Percentiles rank a stretch among this genome's conserved stretches.
These are phyloP conservation scores for Phylloscopus trochiloides DNA, from an alignment of 2,113 vertebrate genomes.

Conservation along the genomic window DNA sequence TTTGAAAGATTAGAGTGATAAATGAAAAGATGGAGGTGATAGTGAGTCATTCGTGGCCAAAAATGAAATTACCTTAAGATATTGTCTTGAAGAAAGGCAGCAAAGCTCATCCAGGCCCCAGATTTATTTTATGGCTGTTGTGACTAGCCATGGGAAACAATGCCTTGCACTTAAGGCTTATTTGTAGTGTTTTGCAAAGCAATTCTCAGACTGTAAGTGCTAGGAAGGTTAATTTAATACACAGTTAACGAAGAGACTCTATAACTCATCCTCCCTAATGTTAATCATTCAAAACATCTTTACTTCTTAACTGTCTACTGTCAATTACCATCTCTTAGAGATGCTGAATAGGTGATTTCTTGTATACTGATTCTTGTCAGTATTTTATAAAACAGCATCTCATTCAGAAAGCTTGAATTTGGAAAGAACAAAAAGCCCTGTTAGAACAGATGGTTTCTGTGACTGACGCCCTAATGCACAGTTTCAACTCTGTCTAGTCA, in stretches of 20 bases:
- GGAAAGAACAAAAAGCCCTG: constrained; percentile 40
- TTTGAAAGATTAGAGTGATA: neutral
- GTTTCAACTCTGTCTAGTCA: constrained; percentile 55
- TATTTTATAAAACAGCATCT: constrained; percentile 53
- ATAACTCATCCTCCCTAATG: constrained; percentile 5
- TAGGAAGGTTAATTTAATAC: constrained; percentile 31
- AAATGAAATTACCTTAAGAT: neutral
- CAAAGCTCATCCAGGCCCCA: neutral
- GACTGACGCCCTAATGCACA: constrained; percentile 49
- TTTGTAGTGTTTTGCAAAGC: neutral
- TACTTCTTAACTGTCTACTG: constrained; percentile 40
- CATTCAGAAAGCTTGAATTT: constrained; percentile 42
- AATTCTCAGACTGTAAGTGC: neutral
- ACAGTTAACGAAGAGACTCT: neutral
- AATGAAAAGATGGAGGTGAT: neutral
- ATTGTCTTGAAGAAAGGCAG: neutral
- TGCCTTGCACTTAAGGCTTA: neutral
- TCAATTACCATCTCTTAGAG: constrained; percentile 27
- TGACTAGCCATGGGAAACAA: neutral
- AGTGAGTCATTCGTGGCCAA: neutral
- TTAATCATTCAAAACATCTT: constrained; percentile 46
- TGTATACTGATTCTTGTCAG: constrained; percentile 52
- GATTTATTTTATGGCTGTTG: neutral
- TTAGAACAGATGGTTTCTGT: constrained; percentile 62
- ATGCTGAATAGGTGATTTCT: constrained; percentile 48